Evolutionary conservation across 2,113 vertebrate species (phyloP).

Genomic region (Geococcyx californianus): DNA sequence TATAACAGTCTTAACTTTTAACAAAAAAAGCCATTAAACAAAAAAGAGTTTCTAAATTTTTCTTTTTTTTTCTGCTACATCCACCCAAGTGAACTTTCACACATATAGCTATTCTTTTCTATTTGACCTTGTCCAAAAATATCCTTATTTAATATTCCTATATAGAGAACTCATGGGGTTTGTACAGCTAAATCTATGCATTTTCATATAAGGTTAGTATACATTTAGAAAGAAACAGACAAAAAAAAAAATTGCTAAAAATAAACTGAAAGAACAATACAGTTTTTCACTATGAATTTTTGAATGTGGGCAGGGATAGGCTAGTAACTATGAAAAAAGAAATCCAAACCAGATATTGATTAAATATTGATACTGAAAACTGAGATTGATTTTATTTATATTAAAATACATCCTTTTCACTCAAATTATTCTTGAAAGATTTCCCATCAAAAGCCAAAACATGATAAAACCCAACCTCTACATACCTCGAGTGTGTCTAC

Average conservation of each 20-base stretch:
- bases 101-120: background rate
- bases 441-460: background rate
- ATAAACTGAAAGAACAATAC: background rate
- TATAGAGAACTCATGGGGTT: background rate
- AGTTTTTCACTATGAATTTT: background rate
- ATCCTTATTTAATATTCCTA: background rate
- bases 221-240: background rate
- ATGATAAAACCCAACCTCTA: accelerated
- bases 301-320: background rate
- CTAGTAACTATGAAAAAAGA: background rate
- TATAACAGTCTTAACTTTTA: background rate
- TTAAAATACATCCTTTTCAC: background rate
- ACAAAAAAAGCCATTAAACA: background rate
- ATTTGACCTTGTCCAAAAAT: background rate
- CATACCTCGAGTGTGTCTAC: background rate
- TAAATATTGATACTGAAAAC: background rate
- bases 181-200: accelerated
- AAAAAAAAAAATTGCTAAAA: background rate
- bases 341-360: background rate
- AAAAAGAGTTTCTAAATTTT: background rate
- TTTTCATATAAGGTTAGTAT: background rate
- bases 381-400: background rate
- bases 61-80: background rate
- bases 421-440: background rate
- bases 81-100: background rate